phyloP scores from a whole-genome alignment of 2,113 vertebrate species.

The Ctenodactylus gundi region DNA sequence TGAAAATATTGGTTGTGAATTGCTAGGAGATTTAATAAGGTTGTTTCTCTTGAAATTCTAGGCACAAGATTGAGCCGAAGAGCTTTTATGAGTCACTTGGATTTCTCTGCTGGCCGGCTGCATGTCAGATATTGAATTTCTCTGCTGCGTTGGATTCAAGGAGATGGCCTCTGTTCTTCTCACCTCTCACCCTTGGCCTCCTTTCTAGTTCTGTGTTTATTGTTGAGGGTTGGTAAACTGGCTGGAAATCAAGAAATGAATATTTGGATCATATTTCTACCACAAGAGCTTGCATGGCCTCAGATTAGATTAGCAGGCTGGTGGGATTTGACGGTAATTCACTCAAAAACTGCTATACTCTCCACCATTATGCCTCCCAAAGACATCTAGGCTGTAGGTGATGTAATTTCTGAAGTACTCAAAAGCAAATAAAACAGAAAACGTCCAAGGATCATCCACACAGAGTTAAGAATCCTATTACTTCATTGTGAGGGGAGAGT shows the following conservation, averaged over 20 bases:
- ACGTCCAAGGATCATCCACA: neutral
- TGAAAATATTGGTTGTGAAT: slow-evolving; percentile 21
- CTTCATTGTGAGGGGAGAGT: neutral
- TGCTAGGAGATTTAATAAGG: slow-evolving; percentile 35
- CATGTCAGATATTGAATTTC: neutral
- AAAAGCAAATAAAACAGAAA: neutral
- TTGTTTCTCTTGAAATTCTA: slow-evolving; percentile 28
- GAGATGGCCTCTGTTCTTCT: neutral
- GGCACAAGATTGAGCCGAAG: neutral
- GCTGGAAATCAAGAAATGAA: neutral
- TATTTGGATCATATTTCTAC: neutral
- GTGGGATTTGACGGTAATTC: neutral
- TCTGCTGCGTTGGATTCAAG: neutral
- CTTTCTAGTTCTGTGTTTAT: neutral
- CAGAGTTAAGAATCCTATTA: neutral
- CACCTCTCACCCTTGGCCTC: neutral
- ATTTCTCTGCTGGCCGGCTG: neutral
- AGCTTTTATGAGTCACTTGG: slow-evolving; percentile 14
- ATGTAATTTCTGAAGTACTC: neutral
- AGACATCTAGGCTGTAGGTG: neutral
- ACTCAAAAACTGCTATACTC: neutral
- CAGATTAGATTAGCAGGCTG: neutral
- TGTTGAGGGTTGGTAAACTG: neutral
- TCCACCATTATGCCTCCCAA: neutral
- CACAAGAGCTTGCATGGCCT: neutral